Evolutionary conservation across 2,888 invertebrate genomes (phyloP), one percentile per base, ranked within the genome.

Genomic region (Xestobium rufovillosum): DNA sequence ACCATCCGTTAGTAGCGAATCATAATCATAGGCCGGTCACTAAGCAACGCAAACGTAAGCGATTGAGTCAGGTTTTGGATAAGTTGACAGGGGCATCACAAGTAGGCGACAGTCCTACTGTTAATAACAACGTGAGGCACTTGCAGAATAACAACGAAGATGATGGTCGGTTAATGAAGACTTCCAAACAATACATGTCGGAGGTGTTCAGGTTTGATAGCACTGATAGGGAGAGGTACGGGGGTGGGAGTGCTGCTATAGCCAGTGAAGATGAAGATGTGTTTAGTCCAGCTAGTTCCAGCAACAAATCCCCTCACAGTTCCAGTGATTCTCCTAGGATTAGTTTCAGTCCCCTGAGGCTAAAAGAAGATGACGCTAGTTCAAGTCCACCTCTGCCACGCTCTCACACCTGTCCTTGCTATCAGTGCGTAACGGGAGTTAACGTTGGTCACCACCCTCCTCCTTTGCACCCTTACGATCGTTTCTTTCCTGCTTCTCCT

Each of bases 61-160:
- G 88, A 26, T 71, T 89, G 11, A 85, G 83, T 36, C 83, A 81
- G 43, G 82, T 90, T 13, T 69, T 90, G 41, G 86, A 88, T 58
- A 85, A 83, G 53, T 72, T 88, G 3, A 70, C 73, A 12, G 72
- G 71, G 4, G 48, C 38, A 19, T 31, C 38, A 25, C 44, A 29
- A 12, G 25, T 31, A 53, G 25, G 59, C 52, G 17, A 52, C 48
- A 36, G 52, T n/a, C 48, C 51, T 31, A 52, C 44, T 15, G 67
- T 71, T 35, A 67, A 71, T 51, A 71, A 73, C 54, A 72, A 71
- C 53, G 55, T 66, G 30, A 63, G 65, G 36, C 63, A 63, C 19
- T 52, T 60, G 31, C 56, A 59, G 41, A 64, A 64, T 44, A 65
- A 67, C 50, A 63, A 67, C 44, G 8, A n/a, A 8, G n/a, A 19